Conservation (phyloP, 2,797 vertebrate species). For the Pangasius krempfi region DNA sequence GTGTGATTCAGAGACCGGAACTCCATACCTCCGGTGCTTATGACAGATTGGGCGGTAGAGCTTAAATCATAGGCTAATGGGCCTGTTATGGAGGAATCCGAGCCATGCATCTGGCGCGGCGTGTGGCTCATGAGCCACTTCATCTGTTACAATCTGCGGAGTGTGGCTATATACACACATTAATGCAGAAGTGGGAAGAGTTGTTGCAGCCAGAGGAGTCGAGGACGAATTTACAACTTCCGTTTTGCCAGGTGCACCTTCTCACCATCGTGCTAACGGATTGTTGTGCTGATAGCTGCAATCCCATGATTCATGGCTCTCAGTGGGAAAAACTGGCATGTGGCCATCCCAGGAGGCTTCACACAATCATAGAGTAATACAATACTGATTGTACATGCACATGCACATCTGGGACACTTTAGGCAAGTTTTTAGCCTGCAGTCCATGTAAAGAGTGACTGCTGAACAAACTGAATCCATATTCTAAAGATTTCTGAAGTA, state of each 20-base stretch:
- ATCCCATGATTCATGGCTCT: constrained; percentile 58
- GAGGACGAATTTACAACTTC: constrained; percentile 60
- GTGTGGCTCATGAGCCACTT: constrained; percentile 46
- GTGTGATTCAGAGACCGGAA: constrained; percentile 37
- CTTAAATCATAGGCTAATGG: constrained; percentile 66
- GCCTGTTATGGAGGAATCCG: constrained; percentile 58
- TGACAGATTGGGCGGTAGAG: constrained; percentile 61
- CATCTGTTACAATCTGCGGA: constrained; percentile 53
- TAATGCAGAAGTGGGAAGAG: constrained; percentile 33
- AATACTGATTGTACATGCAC: constrained; percentile 50
- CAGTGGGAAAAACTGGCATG: constrained; percentile 30
- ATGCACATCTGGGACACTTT: constrained; percentile 10
- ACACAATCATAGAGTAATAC: constrained; percentile 52
- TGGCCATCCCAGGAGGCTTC: constrained; percentile 30
- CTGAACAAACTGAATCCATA: background rate
- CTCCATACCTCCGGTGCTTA: constrained; percentile 49
- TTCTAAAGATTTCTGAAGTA: background rate
- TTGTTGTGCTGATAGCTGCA: constrained; percentile 48
- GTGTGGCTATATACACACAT: constrained; percentile 44
- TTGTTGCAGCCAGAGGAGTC: constrained; percentile 15
- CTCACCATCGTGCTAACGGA: constrained; percentile 40
- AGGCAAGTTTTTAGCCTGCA: constrained; percentile 30
- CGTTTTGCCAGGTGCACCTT: constrained; percentile 46
- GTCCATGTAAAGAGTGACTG: background rate
- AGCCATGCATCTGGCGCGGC: constrained; percentile 59